phyloP scores from a whole-genome alignment of 1,140 invertebrate species.

The Bombus ignitus region DNA sequence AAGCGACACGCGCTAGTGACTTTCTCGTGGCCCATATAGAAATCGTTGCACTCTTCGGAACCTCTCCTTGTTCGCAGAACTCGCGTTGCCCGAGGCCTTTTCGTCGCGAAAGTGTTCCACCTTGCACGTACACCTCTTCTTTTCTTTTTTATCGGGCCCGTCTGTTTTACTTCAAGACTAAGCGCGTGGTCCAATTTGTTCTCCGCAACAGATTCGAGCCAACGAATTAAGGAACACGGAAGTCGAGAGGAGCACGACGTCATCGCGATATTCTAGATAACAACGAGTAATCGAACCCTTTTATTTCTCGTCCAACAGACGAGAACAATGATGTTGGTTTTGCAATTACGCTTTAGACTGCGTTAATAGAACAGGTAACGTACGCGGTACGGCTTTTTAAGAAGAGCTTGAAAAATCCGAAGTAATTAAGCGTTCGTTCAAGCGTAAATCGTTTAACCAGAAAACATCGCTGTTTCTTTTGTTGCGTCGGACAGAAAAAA shows the following conservation, averaged over 20 bases:
- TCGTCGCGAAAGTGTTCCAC: constrained; percentile 43
- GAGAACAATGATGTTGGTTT: not conserved
- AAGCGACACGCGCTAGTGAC: constrained; percentile 67
- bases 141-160: constrained; percentile 8
- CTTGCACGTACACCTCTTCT: constrained; percentile 29
- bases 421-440: too few species aligned
- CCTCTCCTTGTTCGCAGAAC: constrained; percentile 38
- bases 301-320: not conserved
- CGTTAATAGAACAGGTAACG: not conserved
- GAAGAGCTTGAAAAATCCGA: not conserved
- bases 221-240: constrained; percentile 11
- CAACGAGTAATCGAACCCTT: not conserved
- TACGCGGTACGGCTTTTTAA: not conserved
- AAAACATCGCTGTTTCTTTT: not conserved
- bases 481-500: not conserved
- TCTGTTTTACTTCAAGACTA: not conserved
- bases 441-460: not conserved
- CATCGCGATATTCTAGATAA: not conserved
- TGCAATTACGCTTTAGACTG: not conserved
- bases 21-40: constrained; percentile 79
- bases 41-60: constrained; percentile 62
- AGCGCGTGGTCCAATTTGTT: constrained; percentile 25
- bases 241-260: not conserved
- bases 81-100: constrained; percentile 29
- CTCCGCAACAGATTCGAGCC: not conserved